Percentiles rank a stretch among this genome's conserved stretches.
Evolutionary conservation across 2,797 vertebrate genomes (phyloP).

Genomic region (Arnoldichthys spilopterus): DNA sequence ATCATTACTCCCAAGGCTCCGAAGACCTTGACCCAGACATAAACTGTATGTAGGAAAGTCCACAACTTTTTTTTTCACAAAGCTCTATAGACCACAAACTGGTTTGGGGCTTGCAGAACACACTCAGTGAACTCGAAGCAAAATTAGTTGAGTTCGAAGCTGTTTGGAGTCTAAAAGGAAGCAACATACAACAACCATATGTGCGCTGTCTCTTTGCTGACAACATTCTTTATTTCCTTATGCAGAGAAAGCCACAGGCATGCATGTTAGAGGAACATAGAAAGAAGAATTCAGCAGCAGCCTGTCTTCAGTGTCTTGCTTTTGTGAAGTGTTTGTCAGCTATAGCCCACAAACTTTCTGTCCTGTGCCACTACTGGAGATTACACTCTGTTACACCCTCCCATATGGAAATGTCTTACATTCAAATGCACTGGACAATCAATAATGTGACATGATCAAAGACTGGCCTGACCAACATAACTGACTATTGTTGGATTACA

Average conservation of each 20-base stretch:
- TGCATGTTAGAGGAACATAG: background rate
- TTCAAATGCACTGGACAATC: too few species aligned
- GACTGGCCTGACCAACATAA: too few species aligned
- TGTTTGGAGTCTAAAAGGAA: slow-evolving; percentile 10
- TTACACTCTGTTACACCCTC: background rate
- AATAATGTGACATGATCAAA: too few species aligned
- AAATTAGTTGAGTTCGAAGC: background rate
- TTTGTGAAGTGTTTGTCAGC: background rate
- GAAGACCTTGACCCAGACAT: slow-evolving; percentile 26
- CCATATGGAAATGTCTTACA: too few species aligned
- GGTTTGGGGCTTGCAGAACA: background rate
- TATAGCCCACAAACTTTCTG: background rate
- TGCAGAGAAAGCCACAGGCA: slow-evolving; percentile 15
- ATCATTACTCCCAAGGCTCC: slow-evolving; percentile 10
- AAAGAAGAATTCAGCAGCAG: background rate
- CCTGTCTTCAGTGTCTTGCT: background rate
- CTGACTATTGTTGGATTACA: too few species aligned
- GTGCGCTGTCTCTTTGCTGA: background rate
- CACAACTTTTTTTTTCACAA: background rate
- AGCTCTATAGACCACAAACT: slow-evolving; percentile 9
- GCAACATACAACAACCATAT: slow-evolving; percentile 2
- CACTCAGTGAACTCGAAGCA: background rate
- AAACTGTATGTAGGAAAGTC: slow-evolving; percentile 18
- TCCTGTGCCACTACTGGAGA: background rate
- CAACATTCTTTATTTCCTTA: background rate